Conservation (phyloP, 37 sponge, comb jelly and placozoan genomes). For the Geodia barretti region DNA sequence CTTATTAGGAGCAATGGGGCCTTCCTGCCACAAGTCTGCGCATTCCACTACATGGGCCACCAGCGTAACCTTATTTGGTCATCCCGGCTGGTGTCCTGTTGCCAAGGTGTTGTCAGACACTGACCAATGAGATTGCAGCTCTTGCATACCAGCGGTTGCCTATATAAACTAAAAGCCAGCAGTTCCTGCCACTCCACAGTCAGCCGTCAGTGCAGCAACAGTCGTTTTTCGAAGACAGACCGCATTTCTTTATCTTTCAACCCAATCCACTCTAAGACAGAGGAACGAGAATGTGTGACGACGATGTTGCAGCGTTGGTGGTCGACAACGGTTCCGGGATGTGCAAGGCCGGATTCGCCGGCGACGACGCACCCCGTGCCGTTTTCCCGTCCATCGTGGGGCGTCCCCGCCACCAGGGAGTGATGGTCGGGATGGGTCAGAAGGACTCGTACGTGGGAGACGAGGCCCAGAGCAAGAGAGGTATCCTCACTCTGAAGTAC, state of each 20-base stretch:
- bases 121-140: conserved; percentile 46
- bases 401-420: conserved; percentile 98
- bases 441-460: conserved; percentile 99
- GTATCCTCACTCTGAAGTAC: conserved; percentile 99
- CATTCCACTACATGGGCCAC: background rate
- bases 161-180: background rate
- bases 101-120: conserved; percentile 5
- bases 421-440: conserved; percentile 99
- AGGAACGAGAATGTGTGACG: conserved; percentile 42
- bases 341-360: conserved; percentile 99
- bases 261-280: background rate
- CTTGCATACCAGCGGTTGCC: background rate
- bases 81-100: conserved; percentile 22
- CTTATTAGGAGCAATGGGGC: background rate
- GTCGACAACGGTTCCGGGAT: conserved; percentile 99
- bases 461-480: conserved; percentile 99
- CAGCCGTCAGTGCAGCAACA: too few relatives aligned
- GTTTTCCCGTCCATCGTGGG: conserved; percentile 99
- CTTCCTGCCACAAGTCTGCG: background rate
- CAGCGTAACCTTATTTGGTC: conserved; percentile 16
- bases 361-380: conserved; percentile 99
- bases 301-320: conserved; percentile 96
- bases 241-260: background rate
- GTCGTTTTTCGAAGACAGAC: too few relatives aligned
- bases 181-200: background rate